These are phyloP conservation scores for Phyllopteryx taeniolatus DNA, from an alignment of 2,113 vertebrate genomes.

Conservation along the genomic window DNA sequence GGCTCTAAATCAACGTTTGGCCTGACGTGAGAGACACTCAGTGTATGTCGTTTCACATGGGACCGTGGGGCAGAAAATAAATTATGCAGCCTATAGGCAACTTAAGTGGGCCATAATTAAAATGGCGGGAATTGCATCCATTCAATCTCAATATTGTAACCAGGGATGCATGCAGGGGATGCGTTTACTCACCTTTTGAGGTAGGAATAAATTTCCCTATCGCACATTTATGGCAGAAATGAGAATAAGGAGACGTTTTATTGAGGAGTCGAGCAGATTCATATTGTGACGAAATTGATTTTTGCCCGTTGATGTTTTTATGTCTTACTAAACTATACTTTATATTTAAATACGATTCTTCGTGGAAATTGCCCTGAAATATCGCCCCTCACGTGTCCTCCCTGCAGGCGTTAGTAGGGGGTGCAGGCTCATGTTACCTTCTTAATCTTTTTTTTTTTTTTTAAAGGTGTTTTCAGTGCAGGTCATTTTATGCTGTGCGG, in stretches of 20 bases:
- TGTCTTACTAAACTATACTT: background rate
- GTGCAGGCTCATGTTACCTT: background rate
- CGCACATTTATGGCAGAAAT: conserved; percentile 26
- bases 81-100: conserved; percentile 57
- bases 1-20: conserved; percentile 64
- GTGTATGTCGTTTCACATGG: conserved; percentile 46
- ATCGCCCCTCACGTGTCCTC: background rate
- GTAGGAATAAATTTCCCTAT: conserved; percentile 30
- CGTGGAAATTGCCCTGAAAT: background rate
- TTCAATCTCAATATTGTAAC: conserved; percentile 60
- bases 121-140: conserved; percentile 52
- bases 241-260: conserved; percentile 18
- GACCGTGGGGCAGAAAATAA: conserved; percentile 45
- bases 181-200: conserved; percentile 21
- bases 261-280: background rate
- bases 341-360: conserved; percentile 1
- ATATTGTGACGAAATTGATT: conserved; percentile 3
- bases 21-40: conserved; percentile 50
- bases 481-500: background rate
- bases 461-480: background rate
- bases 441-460: background rate
- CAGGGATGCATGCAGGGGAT: conserved; percentile 7
- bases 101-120: conserved; percentile 66
- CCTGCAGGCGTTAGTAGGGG: background rate
- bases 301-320: conserved; percentile 9